Base-by-base conservation (phyloP, 2,797 vertebrate species). In the Lates japonicus region DNA sequence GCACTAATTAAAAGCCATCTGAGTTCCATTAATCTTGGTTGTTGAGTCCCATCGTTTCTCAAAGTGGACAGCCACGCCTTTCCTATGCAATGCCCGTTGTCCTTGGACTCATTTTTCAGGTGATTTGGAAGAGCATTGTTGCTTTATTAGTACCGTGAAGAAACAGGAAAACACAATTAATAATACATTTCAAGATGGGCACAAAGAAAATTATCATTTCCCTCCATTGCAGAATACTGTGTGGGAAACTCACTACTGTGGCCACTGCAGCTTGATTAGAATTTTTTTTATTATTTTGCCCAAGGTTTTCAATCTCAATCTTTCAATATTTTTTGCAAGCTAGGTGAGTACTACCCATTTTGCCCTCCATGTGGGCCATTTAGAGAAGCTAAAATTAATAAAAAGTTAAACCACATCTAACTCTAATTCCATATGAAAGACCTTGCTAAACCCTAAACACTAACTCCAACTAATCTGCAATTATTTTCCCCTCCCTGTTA, bases 1-100 rank as follows among this genome's bases (percentile, higher is more conserved):
- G 96, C 95, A 96, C 97, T 99, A 99, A 99, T 99, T 99, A 99
- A 99, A 99, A 97, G 97, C 97, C 97, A 97, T 97, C 97, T 97
- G 97, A 98, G 97, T 96, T 97, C 95, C 98, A 99, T 99, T 98
- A 97, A 99, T 99, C 98, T 99, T 98, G 96, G 96, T 97, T 96
- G 95, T 93, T 85, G 86, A 94, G 95, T 96, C 95, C 95, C 92
- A 95, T 95, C 95, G 95, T 97, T 94, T 94, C 91, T 94, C 94
- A 95, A 91, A 92, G 90, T 83, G 82, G 90, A 93, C 92, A 91
- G 92, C 96, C 96, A 96, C 96, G 96, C 97, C 97, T 97, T 89
- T 88, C 79, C 93, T 70, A 52, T 72, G 90, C 86, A 75, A 87
- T 90, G 90, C 91, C 92, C 85, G 89, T 91, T 93, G 94, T 96